Percentiles rank a stretch among this genome's conserved stretches.
Evolutionary conservation across 2,797 vertebrate species (phyloP).

Genomic region (Salmo trutta): DNA sequence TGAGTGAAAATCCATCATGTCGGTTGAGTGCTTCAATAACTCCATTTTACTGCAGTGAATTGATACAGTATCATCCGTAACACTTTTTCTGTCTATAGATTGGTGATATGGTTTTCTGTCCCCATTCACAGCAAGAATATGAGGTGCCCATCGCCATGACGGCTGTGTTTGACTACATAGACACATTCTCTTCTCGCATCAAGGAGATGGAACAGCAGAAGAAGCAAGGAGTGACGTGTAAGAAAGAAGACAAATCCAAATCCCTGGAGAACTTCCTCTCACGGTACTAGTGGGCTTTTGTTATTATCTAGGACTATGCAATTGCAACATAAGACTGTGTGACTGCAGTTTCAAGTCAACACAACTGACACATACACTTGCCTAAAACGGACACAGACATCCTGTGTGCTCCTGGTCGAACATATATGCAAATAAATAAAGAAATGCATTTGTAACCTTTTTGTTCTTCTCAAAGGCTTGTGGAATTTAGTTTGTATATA

Average conservation of each 20-base stretch:
- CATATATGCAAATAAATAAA: not conserved
- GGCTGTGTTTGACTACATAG: constrained; percentile 85
- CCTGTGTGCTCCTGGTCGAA: not conserved
- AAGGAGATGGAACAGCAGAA: constrained; percentile 89
- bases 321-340: not conserved
- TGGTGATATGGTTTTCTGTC: not conserved
- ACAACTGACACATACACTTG: not conserved
- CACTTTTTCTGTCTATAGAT: not conserved
- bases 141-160: constrained; percentile 90
- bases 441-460: not conserved
- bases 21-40: too few relatives aligned
- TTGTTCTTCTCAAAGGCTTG: not conserved
- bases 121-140: constrained; percentile 81
- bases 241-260: constrained; percentile 84
- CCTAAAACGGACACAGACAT: not conserved
- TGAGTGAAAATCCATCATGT: too few relatives aligned
- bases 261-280: constrained; percentile 87
- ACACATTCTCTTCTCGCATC: constrained; percentile 86
- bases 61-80: not conserved
- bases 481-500: not conserved
- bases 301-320: not conserved
- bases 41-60: not conserved
- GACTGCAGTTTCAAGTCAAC: not conserved
- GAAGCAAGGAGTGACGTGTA: constrained; percentile 80
- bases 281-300: constrained; percentile 68